Evolutionary conservation across 2,113 vertebrate genomes (phyloP), one percentile per base, ranked within the genome.

Genomic region (Quiscalus mexicanus): DNA sequence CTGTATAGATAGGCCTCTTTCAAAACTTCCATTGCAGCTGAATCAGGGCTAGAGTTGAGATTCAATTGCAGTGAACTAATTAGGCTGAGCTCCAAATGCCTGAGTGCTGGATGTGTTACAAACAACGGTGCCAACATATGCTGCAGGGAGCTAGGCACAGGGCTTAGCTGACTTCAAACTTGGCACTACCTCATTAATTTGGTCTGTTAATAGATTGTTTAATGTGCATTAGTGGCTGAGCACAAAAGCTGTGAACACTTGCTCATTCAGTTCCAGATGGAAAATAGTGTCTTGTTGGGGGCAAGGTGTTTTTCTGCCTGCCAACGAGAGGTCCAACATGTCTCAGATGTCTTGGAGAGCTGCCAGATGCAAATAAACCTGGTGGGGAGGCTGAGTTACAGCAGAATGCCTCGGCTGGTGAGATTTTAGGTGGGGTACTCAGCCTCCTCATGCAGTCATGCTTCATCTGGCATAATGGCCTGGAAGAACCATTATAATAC

Each of bases 41-140:
- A 91, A 94, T 86, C 68, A 85, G 77, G 85, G 81, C 87, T 91
- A 23, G 79, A 88, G 87, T 56, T 91, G 93, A 80, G 84, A 81
- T 90, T 96, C 89, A 92, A 31, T 96, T 94, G 93, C 80, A 94
- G 53, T 18, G 85, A 92, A 64, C 90, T 96, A 96, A 97, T 96
- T 96, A 96, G 95, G 93, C 93, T 69, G 49, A 56, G 41, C 52
- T 95, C 95, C 96, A 95, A 95, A 62, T 65, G 89, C 73, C 67
- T 62, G 60, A 78, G 87, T 0, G 2, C 55, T 92, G 84, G 73
- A 81, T 65, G 77, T 28, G 20, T 90, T 90, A 73, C 70, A 83
- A 82, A 69, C 75, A 75, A 9, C 2, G 2, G n/a, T 87, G 94
- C 84, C 93, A 95, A 18, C 89, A 39, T 75, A 64, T 55, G 89